phyloP scores from a whole-genome alignment of 1,140 invertebrate genomes.

The Ctenoplectra terminalis region DNA sequence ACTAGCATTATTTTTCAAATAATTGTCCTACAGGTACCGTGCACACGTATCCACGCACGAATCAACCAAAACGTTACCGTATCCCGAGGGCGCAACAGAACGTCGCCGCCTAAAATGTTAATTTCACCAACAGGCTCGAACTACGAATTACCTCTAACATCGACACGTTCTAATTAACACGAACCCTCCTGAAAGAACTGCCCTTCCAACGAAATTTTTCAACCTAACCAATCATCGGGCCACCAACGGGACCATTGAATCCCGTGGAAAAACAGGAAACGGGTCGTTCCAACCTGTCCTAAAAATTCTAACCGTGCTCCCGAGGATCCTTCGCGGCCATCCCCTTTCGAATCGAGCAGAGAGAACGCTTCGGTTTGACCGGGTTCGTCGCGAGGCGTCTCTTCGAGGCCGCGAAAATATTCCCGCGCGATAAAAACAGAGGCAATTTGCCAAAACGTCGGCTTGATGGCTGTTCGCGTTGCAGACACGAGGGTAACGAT shows the following conservation, averaged over 20 bases:
- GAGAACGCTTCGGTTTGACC: conserved; percentile 4
- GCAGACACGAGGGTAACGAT: conserved; percentile 58
- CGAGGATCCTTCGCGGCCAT: background rate
- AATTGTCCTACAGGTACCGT: background rate
- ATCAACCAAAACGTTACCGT: background rate
- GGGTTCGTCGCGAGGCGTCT: background rate
- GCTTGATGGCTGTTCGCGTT: conserved; percentile 56
- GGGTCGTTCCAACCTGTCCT: background rate
- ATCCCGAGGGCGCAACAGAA: conserved; percentile 8
- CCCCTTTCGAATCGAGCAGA: background rate
- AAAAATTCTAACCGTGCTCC: background rate
- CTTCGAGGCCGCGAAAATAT: conserved; percentile 49
- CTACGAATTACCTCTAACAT: background rate
- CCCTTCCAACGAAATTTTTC: background rate
- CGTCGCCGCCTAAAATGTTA: background rate
- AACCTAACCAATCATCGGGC: background rate
- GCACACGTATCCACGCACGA: background rate
- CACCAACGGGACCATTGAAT: background rate
- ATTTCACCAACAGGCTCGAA: conserved; percentile 11
- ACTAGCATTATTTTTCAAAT: conserved; percentile 27
- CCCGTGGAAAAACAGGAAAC: background rate
- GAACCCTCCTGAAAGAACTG: background rate
- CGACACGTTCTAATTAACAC: conserved; percentile 37
- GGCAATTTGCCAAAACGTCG: conserved; percentile 78
- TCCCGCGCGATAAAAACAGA: conserved; percentile 68